These are phyloP conservation scores for Mycogona germanica DNA, from an alignment of 2,888 invertebrate genomes.

Conservation along the genomic window DNA sequence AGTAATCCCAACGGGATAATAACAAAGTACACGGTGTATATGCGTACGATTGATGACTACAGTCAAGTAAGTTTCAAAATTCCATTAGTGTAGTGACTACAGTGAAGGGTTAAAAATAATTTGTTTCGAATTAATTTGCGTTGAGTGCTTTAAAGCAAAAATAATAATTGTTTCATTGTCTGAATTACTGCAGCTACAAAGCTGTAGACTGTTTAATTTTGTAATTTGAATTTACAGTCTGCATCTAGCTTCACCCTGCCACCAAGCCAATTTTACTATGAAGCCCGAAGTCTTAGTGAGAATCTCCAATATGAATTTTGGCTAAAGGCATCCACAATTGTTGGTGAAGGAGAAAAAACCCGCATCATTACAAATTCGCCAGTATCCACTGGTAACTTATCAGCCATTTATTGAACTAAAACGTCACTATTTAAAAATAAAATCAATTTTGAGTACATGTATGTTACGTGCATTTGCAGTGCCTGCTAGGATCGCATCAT, in stretches of 20 bases:
- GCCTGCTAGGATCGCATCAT: conserved; percentile 74
- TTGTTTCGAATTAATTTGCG: neutral
- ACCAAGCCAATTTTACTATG: conserved; percentile 19
- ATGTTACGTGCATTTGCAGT: no score
- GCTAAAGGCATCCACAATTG: conserved; percentile 19
- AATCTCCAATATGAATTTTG: conserved; percentile 21
- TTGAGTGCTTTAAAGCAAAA: conserved; percentile 3
- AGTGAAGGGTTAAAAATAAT: neutral
- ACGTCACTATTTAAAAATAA: no score
- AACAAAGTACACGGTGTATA: conserved; percentile 67
- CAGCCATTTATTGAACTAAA: no score
- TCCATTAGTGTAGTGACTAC: no score
- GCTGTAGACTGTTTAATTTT: no score
- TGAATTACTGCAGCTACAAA: no score
- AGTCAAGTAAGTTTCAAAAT: conserved; percentile 4
- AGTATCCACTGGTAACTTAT: conserved; percentile 20
- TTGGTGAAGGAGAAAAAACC: conserved; percentile 20
- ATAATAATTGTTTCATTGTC: neutral
- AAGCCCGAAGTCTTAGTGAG: conserved; percentile 19
- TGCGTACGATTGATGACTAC: conserved; percentile 28
- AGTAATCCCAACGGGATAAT: conserved; percentile 66
- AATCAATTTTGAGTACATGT: no score
- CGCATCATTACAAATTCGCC: conserved; percentile 19
- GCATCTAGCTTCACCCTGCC: conserved; percentile 17
- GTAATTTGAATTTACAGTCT: conserved; percentile 17